Evolutionary conservation across 1,140 invertebrate species (phyloP), one percentile per base, ranked within the genome.

Genomic region (Drosophila ficusphila): DNA sequence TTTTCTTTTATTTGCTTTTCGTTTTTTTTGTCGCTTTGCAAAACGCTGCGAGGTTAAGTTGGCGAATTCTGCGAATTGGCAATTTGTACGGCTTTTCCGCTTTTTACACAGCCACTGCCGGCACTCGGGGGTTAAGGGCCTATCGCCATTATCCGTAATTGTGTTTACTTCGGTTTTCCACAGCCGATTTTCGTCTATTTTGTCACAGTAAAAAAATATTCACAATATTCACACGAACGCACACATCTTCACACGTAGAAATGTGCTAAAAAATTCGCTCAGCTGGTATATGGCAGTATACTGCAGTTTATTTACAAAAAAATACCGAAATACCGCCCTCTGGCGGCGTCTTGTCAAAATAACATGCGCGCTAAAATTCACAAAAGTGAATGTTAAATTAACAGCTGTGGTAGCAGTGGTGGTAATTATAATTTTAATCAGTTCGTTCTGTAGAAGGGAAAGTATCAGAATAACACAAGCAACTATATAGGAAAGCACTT

Each of bases 31-130:
- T 42, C 19, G 42, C 16, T 82, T 85, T 79, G 77, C 73, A 76
- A 70, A 72, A 48, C 47, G 68, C 78, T 77, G 78, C 78, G 81
- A 86, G 81, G 81, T 86, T 86, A 86, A 86, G 81, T 86, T 86
- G 73, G 67, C 65, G 23, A 44, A 23, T 82, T 51, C 47, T 44
- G 47, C 57, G 52, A 72, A 58, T 64, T 64, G 70, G 54, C 53
- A 31, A 34, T 27, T 44, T 27, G 39, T 52, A 34, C 8, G 18
- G 18, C 29, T 58, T 68, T 69, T 52, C 34, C 58, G 54, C 19
- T 21, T 7, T 27, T 25, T 19, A 27, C 29, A n/a, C 14, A 21
- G 47, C 57, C 49, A 33, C 42, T 49, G 47, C 34, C 23, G 38
- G 31, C 27, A 49, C 39, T 44, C n/a, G 18, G 23, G 12, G 31